Evolutionary conservation across 2,888 invertebrate genomes (phyloP).

Genomic region (Polyploca ridens): DNA sequence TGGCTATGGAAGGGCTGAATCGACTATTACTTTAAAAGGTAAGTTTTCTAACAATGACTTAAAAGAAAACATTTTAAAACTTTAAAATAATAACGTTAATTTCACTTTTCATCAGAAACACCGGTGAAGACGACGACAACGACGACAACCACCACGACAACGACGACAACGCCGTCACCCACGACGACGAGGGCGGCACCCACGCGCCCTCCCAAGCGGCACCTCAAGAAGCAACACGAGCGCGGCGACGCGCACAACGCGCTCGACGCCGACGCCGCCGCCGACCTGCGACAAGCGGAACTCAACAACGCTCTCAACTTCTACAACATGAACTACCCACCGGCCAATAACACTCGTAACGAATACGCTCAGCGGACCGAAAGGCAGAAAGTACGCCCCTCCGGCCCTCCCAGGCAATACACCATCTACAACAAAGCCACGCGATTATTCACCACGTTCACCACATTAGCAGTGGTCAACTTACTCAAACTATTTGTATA

Average conservation of each 20-base stretch:
- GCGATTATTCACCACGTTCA: conserved; percentile 18
- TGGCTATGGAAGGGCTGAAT: conserved; percentile 91
- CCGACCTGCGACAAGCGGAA: conserved; percentile 66
- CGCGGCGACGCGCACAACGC: conserved; percentile 63
- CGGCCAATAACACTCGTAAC: conserved; percentile 64
- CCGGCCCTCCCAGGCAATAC: conserved; percentile 68
- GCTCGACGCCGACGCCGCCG: conserved; percentile 69
- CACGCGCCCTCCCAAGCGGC: conserved; percentile 68
- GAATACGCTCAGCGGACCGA: conserved; percentile 74
- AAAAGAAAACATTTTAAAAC: background rate
- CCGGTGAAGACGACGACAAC: conserved; percentile 63
- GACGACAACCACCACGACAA: conserved; percentile 76
- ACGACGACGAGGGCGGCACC: conserved; percentile 61
- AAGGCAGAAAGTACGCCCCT: conserved; percentile 75
- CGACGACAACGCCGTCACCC: conserved; percentile 62
- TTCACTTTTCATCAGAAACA: conserved; percentile 68
- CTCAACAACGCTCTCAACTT: conserved; percentile 70
- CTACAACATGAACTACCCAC: conserved; percentile 61
- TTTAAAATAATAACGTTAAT: background rate
- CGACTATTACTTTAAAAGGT: conserved; percentile 92
- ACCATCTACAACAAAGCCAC: conserved; percentile 59
- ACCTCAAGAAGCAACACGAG: conserved; percentile 71
- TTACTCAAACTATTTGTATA: conserved; percentile 43
- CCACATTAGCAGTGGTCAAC: conserved; percentile 25
- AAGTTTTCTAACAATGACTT: no score